Percentiles rank a stretch among this genome's conserved stretches.
These are phyloP conservation scores for Boulengerochromis microlepis DNA, from an alignment of 2,113 vertebrate species.

Conservation along the genomic window DNA sequence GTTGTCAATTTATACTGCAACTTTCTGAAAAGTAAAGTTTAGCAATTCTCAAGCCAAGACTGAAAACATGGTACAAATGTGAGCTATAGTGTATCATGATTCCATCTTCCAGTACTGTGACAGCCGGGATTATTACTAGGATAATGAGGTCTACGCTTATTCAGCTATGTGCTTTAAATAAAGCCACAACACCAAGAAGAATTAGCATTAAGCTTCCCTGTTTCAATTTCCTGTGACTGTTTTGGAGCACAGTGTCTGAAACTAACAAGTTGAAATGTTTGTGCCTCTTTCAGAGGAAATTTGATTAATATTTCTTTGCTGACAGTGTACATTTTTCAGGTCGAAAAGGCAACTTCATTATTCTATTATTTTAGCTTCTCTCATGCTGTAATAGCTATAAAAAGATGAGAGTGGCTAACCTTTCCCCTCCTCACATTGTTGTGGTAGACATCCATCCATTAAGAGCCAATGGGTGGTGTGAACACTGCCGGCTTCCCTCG, in stretches of 20 bases:
- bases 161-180: neutral
- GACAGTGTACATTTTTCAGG: neutral
- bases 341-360: neutral
- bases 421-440: neutral
- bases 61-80: neutral
- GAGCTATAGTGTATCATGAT: neutral
- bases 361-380: neutral
- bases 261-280: neutral
- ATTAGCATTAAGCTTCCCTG: neutral
- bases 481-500: neutral
- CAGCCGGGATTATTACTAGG: neutral
- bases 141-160: neutral
- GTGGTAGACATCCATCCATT: neutral
- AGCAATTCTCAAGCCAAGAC: neutral
- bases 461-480: neutral
- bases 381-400: neutral
- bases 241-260: neutral
- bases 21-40: neutral
- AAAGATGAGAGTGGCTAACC: neutral
- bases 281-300: neutral
- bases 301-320: neutral
- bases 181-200: neutral
- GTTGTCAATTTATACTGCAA: neutral
- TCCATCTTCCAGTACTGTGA: neutral
- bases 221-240: neutral